Evolutionary conservation across 2,113 vertebrate species (phyloP), one percentile per base, ranked within the genome.

Genomic region (Tapirus terrestris): DNA sequence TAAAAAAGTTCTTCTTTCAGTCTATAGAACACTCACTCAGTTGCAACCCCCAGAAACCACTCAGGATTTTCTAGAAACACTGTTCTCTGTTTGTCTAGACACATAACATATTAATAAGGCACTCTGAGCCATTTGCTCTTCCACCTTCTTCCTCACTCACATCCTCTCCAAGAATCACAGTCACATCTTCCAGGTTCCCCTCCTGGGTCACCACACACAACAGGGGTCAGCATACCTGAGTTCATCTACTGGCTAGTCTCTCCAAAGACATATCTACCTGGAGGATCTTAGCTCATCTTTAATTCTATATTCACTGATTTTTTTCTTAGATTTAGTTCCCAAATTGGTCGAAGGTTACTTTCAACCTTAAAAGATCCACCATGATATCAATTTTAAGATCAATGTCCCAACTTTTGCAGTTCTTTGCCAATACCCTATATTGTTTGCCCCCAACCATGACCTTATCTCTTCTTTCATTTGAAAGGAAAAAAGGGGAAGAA

Each of bases 381-480:
- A 27, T 45, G 33, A 36, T 67, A 85, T 82, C 16, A 56, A 68
- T 80, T 96, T 93, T 91, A 87, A 91, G 43, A 93, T n/a, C 53
- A 73, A 51, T 58, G 63, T 70, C 60, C 17, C 21, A 88, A 21
- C 33, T 68, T 83, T 96, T 91, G 21, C 13, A 73, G 1, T 43
- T 96, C 18, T 36, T 70, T 70, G 43, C 89, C 31, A 92, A 29
- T 20, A 73, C 6, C 7, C 25, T 27, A 10, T 94, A 25, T n/a
- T 79, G 23, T 92, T 95, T 89, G 33, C 5, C 9, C 13, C 29
- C 7, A 61, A 82, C 67, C 3, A 51, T 76, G 43, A 84, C 51
- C 21, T 93, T 51, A 43, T 13, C 23, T 77, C 18, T 77, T 60
- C 17, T 85, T 48, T 88, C 75, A 43, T 82, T 88, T 23, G 23